Evolutionary conservation across 2,888 invertebrate species (phyloP).

Genomic region (Lycia hirtaria): DNA sequence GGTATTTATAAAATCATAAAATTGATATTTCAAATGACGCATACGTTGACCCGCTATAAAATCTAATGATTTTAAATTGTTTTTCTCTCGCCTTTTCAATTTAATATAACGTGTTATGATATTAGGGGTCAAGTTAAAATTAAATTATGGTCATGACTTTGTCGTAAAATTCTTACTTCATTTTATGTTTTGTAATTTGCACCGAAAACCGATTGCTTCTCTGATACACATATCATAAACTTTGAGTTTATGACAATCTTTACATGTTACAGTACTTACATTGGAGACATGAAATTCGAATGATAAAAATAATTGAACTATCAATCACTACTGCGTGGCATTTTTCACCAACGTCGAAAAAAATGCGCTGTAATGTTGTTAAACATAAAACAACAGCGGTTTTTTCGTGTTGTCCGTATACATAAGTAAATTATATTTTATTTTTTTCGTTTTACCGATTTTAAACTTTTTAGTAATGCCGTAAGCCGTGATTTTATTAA

Average conservation of each 20-base stretch:
- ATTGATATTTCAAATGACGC: conserved; percentile 40
- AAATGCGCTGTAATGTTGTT: no score
- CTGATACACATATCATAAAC: conserved; percentile 52
- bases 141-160: conserved; percentile 45
- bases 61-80: conserved; percentile 43
- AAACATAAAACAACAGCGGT: no score
- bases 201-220: conserved; percentile 49
- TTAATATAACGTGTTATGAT: conserved; percentile 32
- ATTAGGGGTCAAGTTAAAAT: conserved; percentile 36
- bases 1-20: conserved; percentile 35
- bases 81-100: conserved; percentile 35
- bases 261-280: conserved; percentile 21
- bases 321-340: background rate
- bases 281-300: background rate
- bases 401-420: no score
- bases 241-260: conserved; percentile 44
- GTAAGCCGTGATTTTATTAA: no score
- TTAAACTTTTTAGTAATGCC: no score
- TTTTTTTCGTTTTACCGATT: no score
- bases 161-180: conserved; percentile 42
- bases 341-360: no score
- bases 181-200: conserved; percentile 45
- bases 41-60: conserved; percentile 34
- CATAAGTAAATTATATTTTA: no score
- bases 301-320: background rate